Evolutionary conservation across 1,140 invertebrate genomes (phyloP), one percentile per base, ranked within the genome.

Genomic region (Maconellicoccus hirsutus): DNA sequence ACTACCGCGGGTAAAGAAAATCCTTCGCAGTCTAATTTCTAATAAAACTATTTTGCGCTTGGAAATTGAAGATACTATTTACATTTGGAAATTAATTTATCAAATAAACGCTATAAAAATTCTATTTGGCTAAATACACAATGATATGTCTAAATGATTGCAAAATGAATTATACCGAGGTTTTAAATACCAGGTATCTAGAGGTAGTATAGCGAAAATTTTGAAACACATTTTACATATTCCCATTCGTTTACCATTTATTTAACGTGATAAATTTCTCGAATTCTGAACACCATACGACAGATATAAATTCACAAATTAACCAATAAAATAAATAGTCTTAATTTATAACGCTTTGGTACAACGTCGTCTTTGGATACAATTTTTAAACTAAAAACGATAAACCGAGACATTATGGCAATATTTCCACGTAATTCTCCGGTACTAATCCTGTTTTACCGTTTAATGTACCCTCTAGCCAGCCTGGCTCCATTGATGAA

Each of bases 361-460:
- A 66, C 61, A 25, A 6, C 61, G 25, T 66, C 61, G 19, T 66
- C 61, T 66, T 66, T 66, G 61, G 61, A 66, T 52, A 52, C 6
- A 23, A 25, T 66, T 66, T 66, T 66, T 66, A 3, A 16, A 66
- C 61, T 23, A 23, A 66, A 66, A 25, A 66, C 61, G 25, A 25
- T 66, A 66, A 66, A 52, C n/a, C 6, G 6, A 66, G 25, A 66
- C 25, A 19, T 84, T 81, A 88, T 74, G 87, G 87, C 76, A 92
- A 82, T 73, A 87, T 86, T 82, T 98, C 94, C 16, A 98, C 94
- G 82, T 98, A 98, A 82, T 98, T 98, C 79, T 95, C 92, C 70
- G 96, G 96, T 78, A 98, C 90, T 59, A 98, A 85, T 59, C 96
- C 96, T 33, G 88, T 91, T 81, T 90, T 91, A 66, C 96, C 96